Percentiles rank a stretch among this genome's conserved stretches.
Conservation (phyloP, 2,888 invertebrate species). For the Pammene fasciana region DNA sequence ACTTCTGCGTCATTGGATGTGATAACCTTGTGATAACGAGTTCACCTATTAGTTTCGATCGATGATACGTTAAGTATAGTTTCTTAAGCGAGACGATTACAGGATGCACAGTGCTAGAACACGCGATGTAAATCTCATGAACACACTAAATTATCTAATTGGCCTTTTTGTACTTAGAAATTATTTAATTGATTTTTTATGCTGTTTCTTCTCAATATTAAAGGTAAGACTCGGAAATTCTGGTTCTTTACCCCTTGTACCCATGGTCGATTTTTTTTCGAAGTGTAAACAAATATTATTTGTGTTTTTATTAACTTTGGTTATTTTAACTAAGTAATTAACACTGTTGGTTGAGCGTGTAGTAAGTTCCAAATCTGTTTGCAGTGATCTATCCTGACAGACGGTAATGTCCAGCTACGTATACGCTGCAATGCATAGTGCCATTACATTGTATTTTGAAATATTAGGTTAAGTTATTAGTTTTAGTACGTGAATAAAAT, state of each 20-base stretch:
- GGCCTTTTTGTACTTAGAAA: slow-evolving; percentile 76
- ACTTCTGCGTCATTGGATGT: slow-evolving; percentile 48
- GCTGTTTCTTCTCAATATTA: slow-evolving; percentile 1
- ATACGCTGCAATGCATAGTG: slow-evolving; percentile 34
- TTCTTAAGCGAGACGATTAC: slow-evolving; percentile 59
- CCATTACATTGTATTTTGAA: slow-evolving; percentile 22
- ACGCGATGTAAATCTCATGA: slow-evolving; percentile 70
- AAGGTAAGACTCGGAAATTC: too few species aligned
- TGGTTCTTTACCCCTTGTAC: too few species aligned
- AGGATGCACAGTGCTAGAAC: slow-evolving; percentile 74
- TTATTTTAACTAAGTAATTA: neutral
- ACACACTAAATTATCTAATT: slow-evolving; percentile 64
- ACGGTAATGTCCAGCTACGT: slow-evolving; percentile 25
- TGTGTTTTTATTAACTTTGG: neutral
- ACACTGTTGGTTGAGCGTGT: slow-evolving; percentile 36
- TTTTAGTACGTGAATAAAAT: slow-evolving; percentile 12
- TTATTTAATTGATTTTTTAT: slow-evolving; percentile 44
- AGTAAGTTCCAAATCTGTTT: slow-evolving; percentile 19
- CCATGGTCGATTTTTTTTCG: neutral
- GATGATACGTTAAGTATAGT: slow-evolving; percentile 56
- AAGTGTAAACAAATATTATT: neutral
- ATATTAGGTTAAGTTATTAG: neutral
- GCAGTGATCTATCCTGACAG: slow-evolving; percentile 23
- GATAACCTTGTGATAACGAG: slow-evolving; percentile 76
- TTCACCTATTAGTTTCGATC: slow-evolving; percentile 57